A percentile compares a stretch with the other conserved stretches of the same genome.
Evolutionary conservation across 1,140 invertebrate species (phyloP).

Genomic region (Drosophila cardini): DNA sequence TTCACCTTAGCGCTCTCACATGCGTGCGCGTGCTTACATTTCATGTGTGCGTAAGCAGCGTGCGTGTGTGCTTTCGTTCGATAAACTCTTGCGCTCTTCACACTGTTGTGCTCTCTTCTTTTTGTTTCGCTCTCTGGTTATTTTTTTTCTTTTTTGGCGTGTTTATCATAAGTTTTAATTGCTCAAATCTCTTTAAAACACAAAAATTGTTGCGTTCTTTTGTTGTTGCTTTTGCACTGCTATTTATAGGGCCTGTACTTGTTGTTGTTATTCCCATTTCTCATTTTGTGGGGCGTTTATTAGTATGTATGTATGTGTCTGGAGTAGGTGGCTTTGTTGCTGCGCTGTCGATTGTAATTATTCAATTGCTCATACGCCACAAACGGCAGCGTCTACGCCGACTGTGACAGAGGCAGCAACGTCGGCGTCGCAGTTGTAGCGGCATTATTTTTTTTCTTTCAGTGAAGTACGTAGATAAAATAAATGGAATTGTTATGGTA

Average conservation of each 20-base stretch:
- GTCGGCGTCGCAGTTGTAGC: slow-evolving; percentile 32
- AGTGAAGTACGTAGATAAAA: slow-evolving; percentile 76
- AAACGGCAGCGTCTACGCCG: neutral
- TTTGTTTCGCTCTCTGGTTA: slow-evolving; percentile 36
- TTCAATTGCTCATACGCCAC: slow-evolving; percentile 81
- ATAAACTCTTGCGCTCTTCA: neutral
- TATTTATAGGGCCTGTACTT: slow-evolving; percentile 51
- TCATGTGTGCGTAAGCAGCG: slow-evolving; percentile 5
- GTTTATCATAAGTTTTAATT: slow-evolving; percentile 81
- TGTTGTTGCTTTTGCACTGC: slow-evolving; percentile 39
- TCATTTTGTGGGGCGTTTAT: slow-evolving; percentile 32
- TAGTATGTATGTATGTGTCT: slow-evolving; percentile 39
- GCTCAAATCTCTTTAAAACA: slow-evolving; percentile 68
- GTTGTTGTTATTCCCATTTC: slow-evolving; percentile 48
- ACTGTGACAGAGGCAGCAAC: slow-evolving; percentile 4
- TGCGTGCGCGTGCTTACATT: neutral
- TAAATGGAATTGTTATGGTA: slow-evolving; percentile 73
- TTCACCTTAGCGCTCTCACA: slow-evolving; percentile 22
- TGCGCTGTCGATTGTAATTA: slow-evolving; percentile 69
- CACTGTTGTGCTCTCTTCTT: slow-evolving; percentile 20
- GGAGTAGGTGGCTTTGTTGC: slow-evolving; percentile 15
- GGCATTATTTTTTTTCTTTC: slow-evolving; percentile 39
- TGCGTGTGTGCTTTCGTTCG: slow-evolving; percentile 12
- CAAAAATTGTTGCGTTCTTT: slow-evolving; percentile 43
- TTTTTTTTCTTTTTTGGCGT: slow-evolving; percentile 36